Percentiles rank a stretch among this genome's conserved stretches.
Conservation (phyloP, 2,888 invertebrate species). For the Macrophya annulata region DNA sequence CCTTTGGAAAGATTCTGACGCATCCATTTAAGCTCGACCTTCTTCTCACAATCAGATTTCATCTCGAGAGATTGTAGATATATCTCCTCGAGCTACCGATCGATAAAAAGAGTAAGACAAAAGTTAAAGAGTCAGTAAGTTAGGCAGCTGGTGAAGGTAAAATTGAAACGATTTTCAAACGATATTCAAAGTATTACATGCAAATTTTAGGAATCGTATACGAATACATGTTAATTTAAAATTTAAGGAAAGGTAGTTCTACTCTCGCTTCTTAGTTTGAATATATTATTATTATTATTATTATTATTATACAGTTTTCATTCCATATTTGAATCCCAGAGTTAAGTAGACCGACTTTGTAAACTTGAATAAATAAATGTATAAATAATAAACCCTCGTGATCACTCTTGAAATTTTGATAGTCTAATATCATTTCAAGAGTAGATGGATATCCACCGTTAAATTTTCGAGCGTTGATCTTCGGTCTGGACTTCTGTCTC, state of each 20-base stretch:
- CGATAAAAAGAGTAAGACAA: neutral
- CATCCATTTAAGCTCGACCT: neutral
- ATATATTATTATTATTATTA: conserved; percentile 19
- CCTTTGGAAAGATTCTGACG: neutral
- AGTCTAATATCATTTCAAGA: neutral
- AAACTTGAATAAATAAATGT: conserved; percentile 14
- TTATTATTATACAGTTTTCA: conserved; percentile 17
- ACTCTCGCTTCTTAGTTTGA: neutral
- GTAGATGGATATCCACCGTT: neutral
- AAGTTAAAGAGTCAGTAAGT: neutral
- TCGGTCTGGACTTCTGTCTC: neutral
- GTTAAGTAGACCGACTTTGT: neutral
- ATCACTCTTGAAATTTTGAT: neutral
- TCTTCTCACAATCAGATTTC: neutral
- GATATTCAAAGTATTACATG: conserved; percentile 38
- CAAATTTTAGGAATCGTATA: conserved; percentile 10
- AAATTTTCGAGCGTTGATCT: neutral
- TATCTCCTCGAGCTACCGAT: neutral
- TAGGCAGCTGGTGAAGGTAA: neutral
- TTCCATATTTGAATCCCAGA: neutral
- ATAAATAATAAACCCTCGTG: neutral
- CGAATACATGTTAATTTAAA: conserved; percentile 36
- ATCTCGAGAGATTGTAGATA: neutral
- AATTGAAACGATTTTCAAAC: neutral
- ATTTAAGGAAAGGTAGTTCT: conserved; percentile 24